Conservation (phyloP, 2,888 invertebrate genomes). For the Apotomis turbidana region DNA sequence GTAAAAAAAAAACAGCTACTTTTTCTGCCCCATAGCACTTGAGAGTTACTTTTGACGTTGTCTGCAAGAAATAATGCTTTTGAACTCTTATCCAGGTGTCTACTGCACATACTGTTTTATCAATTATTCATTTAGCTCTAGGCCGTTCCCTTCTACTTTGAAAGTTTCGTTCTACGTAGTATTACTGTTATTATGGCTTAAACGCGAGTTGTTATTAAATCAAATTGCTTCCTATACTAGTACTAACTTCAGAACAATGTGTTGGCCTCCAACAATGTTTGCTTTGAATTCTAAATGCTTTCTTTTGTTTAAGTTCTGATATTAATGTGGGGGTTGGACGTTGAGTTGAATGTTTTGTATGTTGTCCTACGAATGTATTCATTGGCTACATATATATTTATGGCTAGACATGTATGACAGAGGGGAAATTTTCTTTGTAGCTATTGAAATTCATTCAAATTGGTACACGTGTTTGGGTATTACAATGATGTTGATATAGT, state of each 20-base stretch:
- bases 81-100: too few relatives aligned
- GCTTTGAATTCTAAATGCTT: constrained; percentile 24
- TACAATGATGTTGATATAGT: too few relatives aligned
- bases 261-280: constrained; percentile 12
- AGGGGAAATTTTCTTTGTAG: too few relatives aligned
- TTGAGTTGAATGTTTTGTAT: neutral
- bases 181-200: constrained; percentile 3
- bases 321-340: neutral
- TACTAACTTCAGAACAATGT: constrained; percentile 22
- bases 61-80: too few relatives aligned
- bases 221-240: constrained; percentile 20
- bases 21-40: too few relatives aligned
- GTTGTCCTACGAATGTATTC: neutral
- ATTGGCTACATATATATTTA: too few relatives aligned
- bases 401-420: too few relatives aligned
- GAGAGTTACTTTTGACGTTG: too few relatives aligned
- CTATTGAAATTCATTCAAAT: too few relatives aligned
- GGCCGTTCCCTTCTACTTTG: constrained; percentile 1
- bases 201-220: constrained; percentile 14
- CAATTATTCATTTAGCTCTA: neutral
- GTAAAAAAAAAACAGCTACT: too few relatives aligned
- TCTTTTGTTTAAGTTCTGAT: constrained; percentile 25
- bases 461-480: too few relatives aligned
- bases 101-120: neutral
- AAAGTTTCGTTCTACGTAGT: constrained; percentile 1